phyloP scores from a whole-genome alignment of 2,113 vertebrate genomes.

The Motacilla tschutschensis region DNA sequence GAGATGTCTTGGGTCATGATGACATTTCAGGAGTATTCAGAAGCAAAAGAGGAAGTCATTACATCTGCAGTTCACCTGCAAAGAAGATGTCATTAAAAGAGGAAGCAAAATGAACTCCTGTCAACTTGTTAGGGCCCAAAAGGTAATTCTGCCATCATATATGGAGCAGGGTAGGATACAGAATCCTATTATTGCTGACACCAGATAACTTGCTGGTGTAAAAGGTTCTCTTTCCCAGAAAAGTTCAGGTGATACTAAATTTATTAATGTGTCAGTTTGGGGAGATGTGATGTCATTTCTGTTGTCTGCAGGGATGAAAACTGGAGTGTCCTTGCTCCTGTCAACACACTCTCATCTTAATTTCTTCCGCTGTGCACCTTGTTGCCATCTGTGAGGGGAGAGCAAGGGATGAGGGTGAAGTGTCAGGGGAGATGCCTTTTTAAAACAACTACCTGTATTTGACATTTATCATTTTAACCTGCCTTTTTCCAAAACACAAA shows the following conservation, averaged over 20 bases:
- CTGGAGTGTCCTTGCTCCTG: constrained; percentile 82
- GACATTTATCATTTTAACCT: constrained; percentile 78
- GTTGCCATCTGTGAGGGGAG: constrained; percentile 79
- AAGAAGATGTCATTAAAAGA: constrained; percentile 83
- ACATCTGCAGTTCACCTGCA: constrained; percentile 81
- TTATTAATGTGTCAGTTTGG: constrained; percentile 91
- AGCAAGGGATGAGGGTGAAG: constrained; percentile 59
- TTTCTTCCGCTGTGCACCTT: constrained; percentile 81
- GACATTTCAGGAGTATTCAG: constrained; percentile 74
- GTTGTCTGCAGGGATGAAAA: constrained; percentile 84
- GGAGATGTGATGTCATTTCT: constrained; percentile 82
- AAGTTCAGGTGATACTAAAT: constrained; percentile 95
- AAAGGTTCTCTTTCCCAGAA: constrained; percentile 82
- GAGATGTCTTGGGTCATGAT: constrained; percentile 74
- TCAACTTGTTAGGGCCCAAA: constrained; percentile 86
- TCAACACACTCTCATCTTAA: constrained; percentile 90
- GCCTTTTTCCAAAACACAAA: constrained; percentile 17
- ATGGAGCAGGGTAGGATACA: constrained; percentile 74
- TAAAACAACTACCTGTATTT: constrained; percentile 78
- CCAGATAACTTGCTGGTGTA: constrained; percentile 77
- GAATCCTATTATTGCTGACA: constrained; percentile 91
- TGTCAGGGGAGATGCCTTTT: constrained; percentile 74
- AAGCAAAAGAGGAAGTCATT: constrained; percentile 76
- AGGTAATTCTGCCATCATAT: constrained; percentile 84
- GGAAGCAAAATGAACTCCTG: constrained; percentile 89